A percentile compares a stretch with the other conserved stretches of the same genome.
phyloP scores from a whole-genome alignment of 2,888 invertebrate species.

The Dermolepida albohirtum region DNA sequence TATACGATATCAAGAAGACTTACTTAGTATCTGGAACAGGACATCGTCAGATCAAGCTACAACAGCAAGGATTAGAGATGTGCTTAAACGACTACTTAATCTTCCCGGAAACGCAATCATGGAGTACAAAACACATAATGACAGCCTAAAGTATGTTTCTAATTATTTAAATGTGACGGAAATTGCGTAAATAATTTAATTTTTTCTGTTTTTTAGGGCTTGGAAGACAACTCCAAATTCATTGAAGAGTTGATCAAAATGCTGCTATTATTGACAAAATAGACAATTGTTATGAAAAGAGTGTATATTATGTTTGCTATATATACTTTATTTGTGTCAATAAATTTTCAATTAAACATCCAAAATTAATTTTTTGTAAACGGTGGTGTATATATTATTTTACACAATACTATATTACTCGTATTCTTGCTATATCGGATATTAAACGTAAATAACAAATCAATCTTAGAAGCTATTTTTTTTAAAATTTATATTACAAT shows the following conservation, averaged over 20 bases:
- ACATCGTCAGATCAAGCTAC: conserved; percentile 91
- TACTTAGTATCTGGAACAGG: conserved; percentile 97
- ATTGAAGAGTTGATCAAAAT: conserved; percentile 60
- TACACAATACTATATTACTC: too few species aligned
- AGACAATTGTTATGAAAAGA: conserved; percentile 48
- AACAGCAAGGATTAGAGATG: conserved; percentile 93
- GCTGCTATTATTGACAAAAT: conserved; percentile 43
- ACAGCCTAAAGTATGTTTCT: conserved; percentile 79
- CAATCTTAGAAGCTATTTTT: too few species aligned
- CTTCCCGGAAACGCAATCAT: conserved; percentile 92
- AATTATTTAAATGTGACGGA: conserved; percentile 2
- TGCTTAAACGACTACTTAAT: conserved; percentile 93
- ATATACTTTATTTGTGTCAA: conserved; percentile 52
- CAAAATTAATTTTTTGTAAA: too few species aligned
- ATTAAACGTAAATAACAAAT: too few species aligned
- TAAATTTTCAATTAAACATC: conserved; percentile 46
- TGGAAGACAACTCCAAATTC: conserved; percentile 60
- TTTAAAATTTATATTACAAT: too few species aligned
- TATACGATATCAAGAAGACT: conserved; percentile 95
- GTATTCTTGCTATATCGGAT: too few species aligned
- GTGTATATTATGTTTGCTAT: conserved; percentile 49
- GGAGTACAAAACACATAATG: conserved; percentile 92
- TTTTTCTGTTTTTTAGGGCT: conserved; percentile 55
- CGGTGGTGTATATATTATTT: too few species aligned
- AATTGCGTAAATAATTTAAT: conserved; percentile 9